These are phyloP conservation scores for Hoplodrina blanda DNA, from an alignment of 2,888 invertebrate species.

Conservation along the genomic window DNA sequence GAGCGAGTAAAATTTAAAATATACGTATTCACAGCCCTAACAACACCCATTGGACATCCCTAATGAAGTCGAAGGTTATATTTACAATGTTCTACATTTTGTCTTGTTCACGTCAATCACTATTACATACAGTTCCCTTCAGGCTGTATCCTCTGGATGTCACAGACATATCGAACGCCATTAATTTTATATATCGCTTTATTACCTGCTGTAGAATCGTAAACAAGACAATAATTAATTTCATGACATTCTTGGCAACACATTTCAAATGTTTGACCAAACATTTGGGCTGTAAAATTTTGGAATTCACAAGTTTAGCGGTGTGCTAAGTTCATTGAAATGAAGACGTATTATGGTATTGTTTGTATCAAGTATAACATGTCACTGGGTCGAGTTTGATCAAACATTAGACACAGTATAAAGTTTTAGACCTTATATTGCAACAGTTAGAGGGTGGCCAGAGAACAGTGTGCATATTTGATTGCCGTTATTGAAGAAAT, in stretches of 20 bases:
- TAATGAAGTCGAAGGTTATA: conserved; percentile 70
- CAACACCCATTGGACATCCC: conserved; percentile 73
- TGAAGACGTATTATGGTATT: conserved; percentile 20
- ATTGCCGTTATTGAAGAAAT: not conserved
- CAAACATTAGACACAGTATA: conserved; percentile 59
- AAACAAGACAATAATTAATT: conserved; percentile 58
- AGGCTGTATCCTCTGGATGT: not conserved
- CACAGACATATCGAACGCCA: not conserved
- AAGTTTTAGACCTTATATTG: conserved; percentile 34
- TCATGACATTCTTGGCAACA: conserved; percentile 54
- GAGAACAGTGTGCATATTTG: not conserved
- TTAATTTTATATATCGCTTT: not conserved
- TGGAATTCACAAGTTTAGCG: conserved; percentile 31
- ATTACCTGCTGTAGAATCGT: not conserved
- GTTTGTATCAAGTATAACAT: conserved; percentile 14
- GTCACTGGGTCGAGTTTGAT: conserved; percentile 52
- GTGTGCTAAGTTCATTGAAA: conserved; percentile 32
- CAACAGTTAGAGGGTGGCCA: conserved; percentile 44
- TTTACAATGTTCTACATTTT: conserved; percentile 66
- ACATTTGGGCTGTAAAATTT: conserved; percentile 56
- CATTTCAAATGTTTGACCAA: conserved; percentile 63
- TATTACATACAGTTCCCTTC: not conserved
- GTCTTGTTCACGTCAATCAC: conserved; percentile 46
- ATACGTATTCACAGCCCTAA: conserved; percentile 88
- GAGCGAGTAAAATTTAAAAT: conserved; percentile 70